Evolutionary conservation across 2,113 vertebrate genomes (phyloP).

Genomic region (Barbus barbus): DNA sequence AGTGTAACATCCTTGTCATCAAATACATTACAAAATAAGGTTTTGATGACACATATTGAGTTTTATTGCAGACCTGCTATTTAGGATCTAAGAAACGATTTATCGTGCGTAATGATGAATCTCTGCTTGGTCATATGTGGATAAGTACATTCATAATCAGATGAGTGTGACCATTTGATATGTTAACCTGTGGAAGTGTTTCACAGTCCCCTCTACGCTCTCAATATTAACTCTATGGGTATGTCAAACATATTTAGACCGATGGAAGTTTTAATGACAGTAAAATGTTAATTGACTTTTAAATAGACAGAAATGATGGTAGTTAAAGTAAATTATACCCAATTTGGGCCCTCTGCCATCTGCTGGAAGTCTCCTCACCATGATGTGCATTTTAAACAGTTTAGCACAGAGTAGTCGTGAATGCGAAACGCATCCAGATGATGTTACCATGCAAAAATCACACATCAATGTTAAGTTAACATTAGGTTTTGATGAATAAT

Average conservation of each 20-base stretch:
- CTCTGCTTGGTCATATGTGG: background rate
- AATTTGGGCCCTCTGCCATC: constrained; percentile 60
- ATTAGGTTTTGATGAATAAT: constrained; percentile 6
- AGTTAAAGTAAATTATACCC: constrained; percentile 61
- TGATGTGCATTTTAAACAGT: constrained; percentile 57
- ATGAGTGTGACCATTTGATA: background rate
- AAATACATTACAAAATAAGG: background rate
- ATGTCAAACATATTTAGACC: constrained; percentile 58
- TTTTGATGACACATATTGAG: background rate
- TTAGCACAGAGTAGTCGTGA: constrained; percentile 6
- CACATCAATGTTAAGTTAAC: background rate
- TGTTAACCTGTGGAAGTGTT: constrained; percentile 2
- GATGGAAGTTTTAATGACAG: constrained; percentile 58
- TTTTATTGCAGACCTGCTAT: background rate
- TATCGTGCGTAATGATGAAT: background rate
- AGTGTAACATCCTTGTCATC: background rate
- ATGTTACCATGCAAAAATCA: background rate
- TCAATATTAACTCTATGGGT: constrained; percentile 31
- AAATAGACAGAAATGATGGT: constrained; percentile 60
- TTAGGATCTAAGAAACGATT: background rate
- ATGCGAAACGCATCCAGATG: constrained; percentile 12
- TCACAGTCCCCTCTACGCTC: background rate
- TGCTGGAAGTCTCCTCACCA: constrained; percentile 45
- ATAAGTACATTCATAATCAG: constrained; percentile 26
- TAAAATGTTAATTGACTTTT: constrained; percentile 60